These are phyloP conservation scores for Nothoprocta perdicaria DNA, from an alignment of 2,113 vertebrate species.

Conservation along the genomic window DNA sequence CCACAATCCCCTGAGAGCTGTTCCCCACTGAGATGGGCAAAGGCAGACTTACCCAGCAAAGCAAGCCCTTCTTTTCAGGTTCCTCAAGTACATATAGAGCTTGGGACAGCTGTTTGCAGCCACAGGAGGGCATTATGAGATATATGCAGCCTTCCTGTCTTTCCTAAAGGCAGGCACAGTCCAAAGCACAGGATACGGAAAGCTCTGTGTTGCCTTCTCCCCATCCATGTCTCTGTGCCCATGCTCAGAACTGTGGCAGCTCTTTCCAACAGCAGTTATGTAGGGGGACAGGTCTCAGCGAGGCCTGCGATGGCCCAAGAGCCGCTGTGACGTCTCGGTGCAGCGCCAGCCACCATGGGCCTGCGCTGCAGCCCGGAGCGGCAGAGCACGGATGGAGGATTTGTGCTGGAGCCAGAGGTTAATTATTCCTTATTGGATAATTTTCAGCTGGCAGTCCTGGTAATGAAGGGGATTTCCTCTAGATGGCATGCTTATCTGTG, in stretches of 20 bases:
- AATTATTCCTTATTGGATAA: constrained; percentile 64
- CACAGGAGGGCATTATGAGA: background rate
- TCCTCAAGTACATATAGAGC: background rate
- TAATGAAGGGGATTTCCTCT: constrained; percentile 68
- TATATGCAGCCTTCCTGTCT: background rate
- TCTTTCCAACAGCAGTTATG: fast-evolving
- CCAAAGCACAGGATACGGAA: fast-evolving
- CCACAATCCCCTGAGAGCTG: too few relatives aligned
- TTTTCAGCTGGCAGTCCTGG: constrained; percentile 54
- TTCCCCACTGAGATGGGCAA: too few relatives aligned
- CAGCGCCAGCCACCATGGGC: fast-evolving
- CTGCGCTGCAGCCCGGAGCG: background rate
- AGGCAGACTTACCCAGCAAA: background rate
- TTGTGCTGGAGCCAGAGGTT: constrained; percentile 64
- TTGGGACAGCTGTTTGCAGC: background rate
- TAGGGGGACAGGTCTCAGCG: background rate
- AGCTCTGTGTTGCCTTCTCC: background rate
- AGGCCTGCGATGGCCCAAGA: background rate
- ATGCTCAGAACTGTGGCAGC: background rate
- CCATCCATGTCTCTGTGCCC: background rate
- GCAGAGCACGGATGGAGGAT: constrained; percentile 26
- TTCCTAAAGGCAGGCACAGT: background rate
- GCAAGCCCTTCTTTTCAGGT: background rate
- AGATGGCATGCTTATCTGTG: constrained; percentile 72
- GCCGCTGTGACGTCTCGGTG: fast-evolving